Evolutionary conservation across 2,888 invertebrate species (phyloP).

Genomic region (Brenthis ino): DNA sequence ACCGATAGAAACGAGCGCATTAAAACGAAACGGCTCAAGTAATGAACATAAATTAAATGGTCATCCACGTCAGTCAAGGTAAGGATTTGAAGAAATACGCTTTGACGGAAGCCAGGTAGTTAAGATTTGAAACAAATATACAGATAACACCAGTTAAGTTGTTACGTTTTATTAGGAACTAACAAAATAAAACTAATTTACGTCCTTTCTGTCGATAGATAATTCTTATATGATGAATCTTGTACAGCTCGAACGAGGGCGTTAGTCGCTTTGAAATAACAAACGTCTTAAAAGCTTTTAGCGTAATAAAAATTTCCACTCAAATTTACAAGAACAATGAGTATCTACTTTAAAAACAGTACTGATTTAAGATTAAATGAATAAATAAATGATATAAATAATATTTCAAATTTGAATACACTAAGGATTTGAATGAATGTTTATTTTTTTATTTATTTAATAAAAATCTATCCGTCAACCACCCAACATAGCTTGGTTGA

Average conservation of each 20-base stretch:
- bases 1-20: conserved; percentile 73
- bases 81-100: conserved; percentile 64
- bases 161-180: conserved; percentile 76
- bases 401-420: too few species aligned
- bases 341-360: too few species aligned
- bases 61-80: conserved; percentile 74
- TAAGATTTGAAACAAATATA: conserved; percentile 77
- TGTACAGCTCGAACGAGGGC: background rate
- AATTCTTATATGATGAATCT: conserved; percentile 34
- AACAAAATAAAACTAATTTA: conserved; percentile 77
- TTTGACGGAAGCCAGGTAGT: conserved; percentile 81
- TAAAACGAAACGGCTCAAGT: conserved; percentile 71
- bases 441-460: too few species aligned
- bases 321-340: too few species aligned
- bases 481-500: too few species aligned
- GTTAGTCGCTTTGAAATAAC: background rate
- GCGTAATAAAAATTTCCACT: too few species aligned
- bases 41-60: conserved; percentile 79
- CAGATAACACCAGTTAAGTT: conserved; percentile 78
- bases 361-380: too few species aligned
- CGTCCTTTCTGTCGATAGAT: conserved; percentile 51
- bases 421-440: too few species aligned
- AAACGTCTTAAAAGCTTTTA: too few species aligned
- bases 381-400: too few species aligned
- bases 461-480: too few species aligned